These are phyloP conservation scores for Synchiropus splendidus DNA, from an alignment of 2,113 vertebrate species.

Conservation along the genomic window DNA sequence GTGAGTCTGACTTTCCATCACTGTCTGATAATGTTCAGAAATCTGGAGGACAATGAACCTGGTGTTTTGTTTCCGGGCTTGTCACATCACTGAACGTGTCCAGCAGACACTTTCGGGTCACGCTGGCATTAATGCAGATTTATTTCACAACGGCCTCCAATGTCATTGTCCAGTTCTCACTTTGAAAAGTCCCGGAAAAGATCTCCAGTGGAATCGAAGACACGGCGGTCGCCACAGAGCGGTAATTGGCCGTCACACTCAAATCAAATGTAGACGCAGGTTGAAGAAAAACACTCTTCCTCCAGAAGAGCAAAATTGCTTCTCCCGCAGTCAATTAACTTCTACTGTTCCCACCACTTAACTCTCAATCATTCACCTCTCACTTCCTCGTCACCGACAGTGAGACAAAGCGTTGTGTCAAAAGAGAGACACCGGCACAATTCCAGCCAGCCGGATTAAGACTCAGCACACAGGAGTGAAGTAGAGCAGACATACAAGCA, in stretches of 20 bases:
- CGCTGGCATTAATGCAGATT: not conserved
- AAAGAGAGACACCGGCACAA: slow-evolving; percentile 31
- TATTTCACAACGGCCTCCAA: no score
- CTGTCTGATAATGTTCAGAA: no score
- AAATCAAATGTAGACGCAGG: no score
- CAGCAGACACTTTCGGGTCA: slow-evolving; percentile 17
- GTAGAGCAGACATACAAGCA: slow-evolving; percentile 7
- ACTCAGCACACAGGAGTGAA: slow-evolving; percentile 28
- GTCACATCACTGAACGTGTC: not conserved
- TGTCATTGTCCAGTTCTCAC: no score
- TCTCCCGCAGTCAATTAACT: slow-evolving; percentile 21
- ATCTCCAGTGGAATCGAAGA: no score
- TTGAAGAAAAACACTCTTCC: no score
- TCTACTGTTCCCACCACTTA: slow-evolving; percentile 11
- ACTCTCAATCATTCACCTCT: slow-evolving; percentile 25
- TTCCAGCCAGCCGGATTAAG: slow-evolving; percentile 43
- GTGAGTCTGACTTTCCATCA: no score
- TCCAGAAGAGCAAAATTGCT: slow-evolving; percentile 3
- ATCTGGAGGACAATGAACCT: no score
- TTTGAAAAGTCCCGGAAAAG: no score
- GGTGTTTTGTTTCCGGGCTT: not conserved
- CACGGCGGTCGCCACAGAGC: no score
- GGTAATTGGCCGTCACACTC: no score
- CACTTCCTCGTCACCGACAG: slow-evolving; percentile 24
- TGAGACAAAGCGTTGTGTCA: slow-evolving; percentile 41